Base-by-base conservation (phyloP, 2,888 invertebrate species). In the Mongoloraphidia duomilia region DNA sequence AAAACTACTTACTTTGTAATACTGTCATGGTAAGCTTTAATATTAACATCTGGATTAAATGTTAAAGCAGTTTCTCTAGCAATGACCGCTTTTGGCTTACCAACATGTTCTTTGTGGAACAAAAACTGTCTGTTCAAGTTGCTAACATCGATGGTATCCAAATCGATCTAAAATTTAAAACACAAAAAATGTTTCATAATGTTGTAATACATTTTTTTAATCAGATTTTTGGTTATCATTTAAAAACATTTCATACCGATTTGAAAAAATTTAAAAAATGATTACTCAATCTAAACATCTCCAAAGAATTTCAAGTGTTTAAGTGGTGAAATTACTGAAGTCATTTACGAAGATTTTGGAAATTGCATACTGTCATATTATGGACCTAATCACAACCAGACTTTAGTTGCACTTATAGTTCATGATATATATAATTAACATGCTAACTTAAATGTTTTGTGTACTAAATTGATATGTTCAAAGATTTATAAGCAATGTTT, bases 101-200 rank as follows among this genome's bases (percentile, higher is more conserved):
- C 96, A 52, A 99, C 96, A 75, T 99, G 97, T 63, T 94, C 89
- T 61, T 92, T 91, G 63, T 94, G 89, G 63, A 99, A 99, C n/a
- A 99, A 71, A 68, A 99, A 99, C 67, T 99, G 98, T 38, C 98
- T 79, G 69, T 99, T 99, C 56, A 99, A 72, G 66, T 99, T 99
- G 72, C 96, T 96, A 50, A 99, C 88, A 72, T 99, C 98, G 65
- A 99, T 99, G 0, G 97, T 98, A 66, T 99, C 98, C 65, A 99
- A 76, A 76, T 99, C 98, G 69, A 99, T 92, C 96, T 97, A 71
- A 57, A 81, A 80, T 54, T 54, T 51, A 56, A 55, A 52, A 52
- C 47, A 9, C 26, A 10, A 47, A 50, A 40, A 6, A 38, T 34
- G 26, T 14, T 9, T 14, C 14, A 13, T 37, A 12, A 17, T 1